Evolutionary conservation across 2,797 vertebrate species (phyloP).

Genomic region (Sebastiscus tertius): DNA sequence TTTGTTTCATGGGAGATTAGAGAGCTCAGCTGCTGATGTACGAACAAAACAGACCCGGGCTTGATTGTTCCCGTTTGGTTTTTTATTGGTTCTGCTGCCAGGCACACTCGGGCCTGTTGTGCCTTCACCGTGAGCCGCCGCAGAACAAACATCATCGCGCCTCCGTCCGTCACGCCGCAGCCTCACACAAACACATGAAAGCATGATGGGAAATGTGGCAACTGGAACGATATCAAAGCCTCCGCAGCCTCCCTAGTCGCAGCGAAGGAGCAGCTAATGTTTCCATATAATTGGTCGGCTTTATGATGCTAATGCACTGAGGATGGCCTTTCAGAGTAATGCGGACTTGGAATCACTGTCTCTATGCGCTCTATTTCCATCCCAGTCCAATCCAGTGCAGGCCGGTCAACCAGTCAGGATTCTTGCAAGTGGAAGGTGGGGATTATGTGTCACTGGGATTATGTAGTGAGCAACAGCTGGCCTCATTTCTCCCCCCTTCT

Average conservation of each 20-base stretch:
- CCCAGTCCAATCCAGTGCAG: slow-evolving; percentile 31
- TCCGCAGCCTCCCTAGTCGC: slow-evolving; percentile 10
- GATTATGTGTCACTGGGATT: slow-evolving; percentile 58
- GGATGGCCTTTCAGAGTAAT: slow-evolving; percentile 34
- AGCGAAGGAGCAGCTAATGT: slow-evolving; percentile 35
- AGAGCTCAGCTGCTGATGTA: slow-evolving; percentile 28
- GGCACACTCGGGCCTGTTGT: background rate
- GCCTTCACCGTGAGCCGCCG: background rate
- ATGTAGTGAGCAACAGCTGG: slow-evolving; percentile 27
- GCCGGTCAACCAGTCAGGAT: slow-evolving; percentile 11
- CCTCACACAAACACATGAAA: slow-evolving; percentile 29
- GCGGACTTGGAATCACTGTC: slow-evolving; percentile 23
- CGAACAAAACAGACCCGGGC: slow-evolving; percentile 12
- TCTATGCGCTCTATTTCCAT: slow-evolving; percentile 32
- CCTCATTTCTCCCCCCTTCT: slow-evolving; percentile 2
- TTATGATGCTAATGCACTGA: slow-evolving; percentile 62
- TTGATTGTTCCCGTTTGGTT: slow-evolving; percentile 24
- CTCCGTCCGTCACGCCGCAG: slow-evolving; percentile 15
- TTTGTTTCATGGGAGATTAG: slow-evolving; percentile 49
- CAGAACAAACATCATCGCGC: background rate
- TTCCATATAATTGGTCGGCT: slow-evolving; percentile 57
- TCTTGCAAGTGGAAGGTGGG: slow-evolving; percentile 11
- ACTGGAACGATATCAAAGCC: slow-evolving; percentile 51
- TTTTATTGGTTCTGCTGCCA: slow-evolving; percentile 31
- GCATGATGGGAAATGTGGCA: slow-evolving; percentile 42